Evolutionary conservation across 2,888 invertebrate species (phyloP).

Genomic region (Sepiola atlantica): DNA sequence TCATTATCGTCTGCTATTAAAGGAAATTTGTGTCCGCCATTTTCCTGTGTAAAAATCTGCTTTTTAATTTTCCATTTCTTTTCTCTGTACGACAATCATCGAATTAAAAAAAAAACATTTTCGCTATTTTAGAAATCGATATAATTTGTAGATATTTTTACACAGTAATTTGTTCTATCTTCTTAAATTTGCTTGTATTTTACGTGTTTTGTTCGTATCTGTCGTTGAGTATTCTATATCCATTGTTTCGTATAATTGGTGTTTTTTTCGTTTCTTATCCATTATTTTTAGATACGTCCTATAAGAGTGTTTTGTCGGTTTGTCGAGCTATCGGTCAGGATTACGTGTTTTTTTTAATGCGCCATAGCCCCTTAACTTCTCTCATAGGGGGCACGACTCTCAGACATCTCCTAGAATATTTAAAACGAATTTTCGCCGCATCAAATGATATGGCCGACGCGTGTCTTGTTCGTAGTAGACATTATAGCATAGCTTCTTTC

Average conservation of each 20-base stretch:
- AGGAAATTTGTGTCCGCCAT: too few relatives aligned
- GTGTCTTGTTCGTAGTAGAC: too few relatives aligned
- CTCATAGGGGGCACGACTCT: too few relatives aligned
- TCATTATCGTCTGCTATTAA: not conserved
- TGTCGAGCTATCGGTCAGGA: too few relatives aligned
- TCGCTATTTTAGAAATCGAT: not conserved
- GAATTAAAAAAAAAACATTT: not conserved
- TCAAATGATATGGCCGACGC: too few relatives aligned
- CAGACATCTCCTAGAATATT: too few relatives aligned
- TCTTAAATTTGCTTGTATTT: not conserved
- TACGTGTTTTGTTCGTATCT: not conserved
- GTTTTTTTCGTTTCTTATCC: not conserved
- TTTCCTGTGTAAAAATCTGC: not conserved
- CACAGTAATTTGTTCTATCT: not conserved
- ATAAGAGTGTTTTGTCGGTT: too few relatives aligned
- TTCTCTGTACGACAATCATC: not conserved
- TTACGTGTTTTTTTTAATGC: too few relatives aligned
- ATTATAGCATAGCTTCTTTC: too few relatives aligned
- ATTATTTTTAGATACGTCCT: too few relatives aligned
- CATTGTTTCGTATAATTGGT: not conserved
- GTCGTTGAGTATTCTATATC: not conserved
- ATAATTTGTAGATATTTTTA: not conserved
- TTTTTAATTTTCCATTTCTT: not conserved
- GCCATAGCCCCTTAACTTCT: too few relatives aligned
- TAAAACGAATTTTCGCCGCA: too few relatives aligned